Percentiles rank a stretch among this genome's conserved stretches.
Conservation (phyloP, 2,797 vertebrate species). For the Periparus ater region DNA sequence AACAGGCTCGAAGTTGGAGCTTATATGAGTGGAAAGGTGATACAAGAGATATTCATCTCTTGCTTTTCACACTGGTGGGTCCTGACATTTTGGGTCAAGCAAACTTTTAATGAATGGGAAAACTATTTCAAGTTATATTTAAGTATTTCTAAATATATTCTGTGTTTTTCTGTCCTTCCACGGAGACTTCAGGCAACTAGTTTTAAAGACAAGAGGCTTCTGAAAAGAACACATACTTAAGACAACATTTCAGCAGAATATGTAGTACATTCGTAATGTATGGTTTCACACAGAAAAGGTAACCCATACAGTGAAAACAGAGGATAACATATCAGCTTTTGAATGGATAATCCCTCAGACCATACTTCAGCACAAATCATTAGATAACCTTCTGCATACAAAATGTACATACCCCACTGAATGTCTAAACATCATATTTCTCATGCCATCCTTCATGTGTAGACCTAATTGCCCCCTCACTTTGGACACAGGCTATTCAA, state of each 20-base stretch:
- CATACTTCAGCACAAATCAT: not conserved
- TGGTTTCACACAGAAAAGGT: not conserved
- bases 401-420: not conserved
- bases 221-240: not conserved
- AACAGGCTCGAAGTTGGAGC: not conserved
- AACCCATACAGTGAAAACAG: not conserved
- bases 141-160: conserved; percentile 28
- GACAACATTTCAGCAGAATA: not conserved
- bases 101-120: conserved; percentile 42
- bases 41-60: conserved; percentile 40
- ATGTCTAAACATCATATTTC: not conserved
- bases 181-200: not conserved
- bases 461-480: not conserved
- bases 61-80: conserved; percentile 19
- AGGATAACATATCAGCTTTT: not conserved
- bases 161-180: not conserved
- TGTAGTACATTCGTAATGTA: not conserved
- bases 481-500: not conserved
- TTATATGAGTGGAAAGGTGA: conserved; percentile 48
- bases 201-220: not conserved
- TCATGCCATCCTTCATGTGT: not conserved
- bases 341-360: not conserved
- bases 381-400: not conserved
- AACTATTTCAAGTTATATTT: conserved; percentile 37
- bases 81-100: conserved; percentile 52